Conservation (phyloP, 2,797 vertebrate species). For the Hydrocynus forskahlii region DNA sequence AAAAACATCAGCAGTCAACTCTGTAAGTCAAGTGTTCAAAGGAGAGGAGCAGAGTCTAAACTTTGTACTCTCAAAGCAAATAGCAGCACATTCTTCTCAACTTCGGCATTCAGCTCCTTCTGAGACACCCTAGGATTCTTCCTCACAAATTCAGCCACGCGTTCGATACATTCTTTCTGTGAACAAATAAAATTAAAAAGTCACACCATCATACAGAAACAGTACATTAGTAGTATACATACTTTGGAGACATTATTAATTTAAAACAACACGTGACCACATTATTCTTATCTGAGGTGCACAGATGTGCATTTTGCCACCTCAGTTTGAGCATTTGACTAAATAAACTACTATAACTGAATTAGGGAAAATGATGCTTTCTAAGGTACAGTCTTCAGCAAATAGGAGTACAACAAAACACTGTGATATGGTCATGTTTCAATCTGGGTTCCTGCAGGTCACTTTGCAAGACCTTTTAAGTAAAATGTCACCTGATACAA, state of each 20-base stretch:
- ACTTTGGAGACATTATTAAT: not conserved
- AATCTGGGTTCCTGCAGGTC: too few species aligned
- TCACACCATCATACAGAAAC: not conserved
- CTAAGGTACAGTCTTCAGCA: too few species aligned
- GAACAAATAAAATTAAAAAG: not conserved
- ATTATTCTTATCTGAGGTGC: too few species aligned
- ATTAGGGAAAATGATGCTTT: too few species aligned
- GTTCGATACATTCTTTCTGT: slow-evolving; percentile 76
- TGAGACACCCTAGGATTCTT: slow-evolving; percentile 72
- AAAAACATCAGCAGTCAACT: not conserved
- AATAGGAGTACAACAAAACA: too few species aligned
- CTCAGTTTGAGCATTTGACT: too few species aligned
- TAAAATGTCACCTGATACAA: too few species aligned
- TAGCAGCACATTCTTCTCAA: slow-evolving; percentile 74
- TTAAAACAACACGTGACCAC: not conserved
- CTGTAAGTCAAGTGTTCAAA: slow-evolving; percentile 55
- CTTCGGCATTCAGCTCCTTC: slow-evolving; percentile 67
- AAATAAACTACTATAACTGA: too few species aligned
- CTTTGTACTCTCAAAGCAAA: slow-evolving; percentile 75
- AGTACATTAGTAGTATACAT: not conserved
- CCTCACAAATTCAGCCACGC: slow-evolving; percentile 70
- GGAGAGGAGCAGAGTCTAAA: slow-evolving; percentile 61
- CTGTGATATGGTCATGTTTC: too few species aligned
- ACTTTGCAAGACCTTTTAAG: too few species aligned
- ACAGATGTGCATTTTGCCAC: too few species aligned